Evolutionary conservation across 2,797 vertebrate species (phyloP).

Genomic region (Uromys caudimaculatus): DNA sequence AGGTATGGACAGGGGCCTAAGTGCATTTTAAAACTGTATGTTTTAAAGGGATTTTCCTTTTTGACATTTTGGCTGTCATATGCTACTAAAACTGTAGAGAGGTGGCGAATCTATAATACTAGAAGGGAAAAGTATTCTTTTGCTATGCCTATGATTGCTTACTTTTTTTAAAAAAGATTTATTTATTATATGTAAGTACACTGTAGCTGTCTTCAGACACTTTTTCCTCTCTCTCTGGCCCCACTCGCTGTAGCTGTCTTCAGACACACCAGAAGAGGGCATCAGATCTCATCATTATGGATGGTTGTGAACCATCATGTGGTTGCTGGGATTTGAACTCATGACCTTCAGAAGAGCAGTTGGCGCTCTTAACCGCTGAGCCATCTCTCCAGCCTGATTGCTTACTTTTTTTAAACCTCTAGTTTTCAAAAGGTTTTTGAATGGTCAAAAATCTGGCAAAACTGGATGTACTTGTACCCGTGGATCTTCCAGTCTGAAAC

Average conservation of each 20-base stretch:
- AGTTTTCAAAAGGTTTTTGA: conserved; percentile 59
- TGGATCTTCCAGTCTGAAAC: background rate
- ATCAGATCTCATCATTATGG: too few species aligned
- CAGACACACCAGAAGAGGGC: too few species aligned
- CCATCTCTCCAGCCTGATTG: too few species aligned
- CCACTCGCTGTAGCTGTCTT: too few species aligned
- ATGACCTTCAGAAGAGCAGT: too few species aligned
- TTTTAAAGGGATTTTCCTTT: conserved; percentile 6
- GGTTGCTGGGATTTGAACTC: too few species aligned
- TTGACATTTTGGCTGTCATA: conserved; percentile 27
- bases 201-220: too few species aligned
- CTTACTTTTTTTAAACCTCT: conserved; percentile 61
- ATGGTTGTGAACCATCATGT: too few species aligned
- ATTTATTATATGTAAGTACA: too few species aligned
- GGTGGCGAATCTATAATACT: conserved; percentile 20
- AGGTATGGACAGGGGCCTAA: background rate
- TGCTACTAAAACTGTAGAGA: conserved; percentile 10
- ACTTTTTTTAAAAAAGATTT: too few species aligned
- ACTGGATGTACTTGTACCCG: conserved; percentile 1
- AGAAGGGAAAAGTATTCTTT: conserved; percentile 32
- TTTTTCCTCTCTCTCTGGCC: too few species aligned
- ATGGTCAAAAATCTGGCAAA: conserved; percentile 30
- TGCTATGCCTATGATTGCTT: conserved; percentile 18
- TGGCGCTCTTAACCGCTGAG: too few species aligned
- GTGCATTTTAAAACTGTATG: conserved; percentile 46